Evolutionary conservation across 2,113 vertebrate species (phyloP), one percentile per base, ranked within the genome.

Genomic region (Siniperca chuatsi): DNA sequence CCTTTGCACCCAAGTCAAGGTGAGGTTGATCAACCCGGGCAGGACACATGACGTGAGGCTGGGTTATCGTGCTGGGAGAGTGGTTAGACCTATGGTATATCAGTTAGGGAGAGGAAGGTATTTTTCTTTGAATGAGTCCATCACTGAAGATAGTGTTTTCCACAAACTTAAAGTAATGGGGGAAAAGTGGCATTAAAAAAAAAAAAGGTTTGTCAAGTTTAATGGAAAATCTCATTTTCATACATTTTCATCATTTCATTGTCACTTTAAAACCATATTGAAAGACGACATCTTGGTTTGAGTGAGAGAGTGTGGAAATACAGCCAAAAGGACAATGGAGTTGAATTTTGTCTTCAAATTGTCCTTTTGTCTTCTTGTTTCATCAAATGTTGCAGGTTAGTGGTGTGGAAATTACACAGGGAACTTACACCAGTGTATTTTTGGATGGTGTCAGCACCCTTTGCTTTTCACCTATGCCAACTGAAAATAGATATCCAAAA

Each of bases 401-500:
- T 20, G 35, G 55, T 76, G 75, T 68, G 8, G 4, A 76, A 64
- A 67, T 67, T 7, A 4, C 6, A 58, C 35, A 13, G 60, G 21
- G 7, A 67, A 35, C 13, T 61, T 37, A 44, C 13, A 46, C 42
- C 6, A 62, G 54, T 25, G 72, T 79, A 57, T 79, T 68, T 82
- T 50, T 82, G 58, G 44, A 64, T 71, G 8, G 8, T 23, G 48
- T 58, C 70, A 70, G 48, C 55, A 77, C 7, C 29, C 20, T 58
- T 58, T 65, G 42, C 35, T 72, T 50, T 78, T 37, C 54, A 75
- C 46, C 55, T 35, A 48, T 79, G 61, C 66, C 44, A 75, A 55
- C 13, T 68, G 46, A 78, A 74, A 82, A 40, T 29, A 79, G 67
- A 72, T 18, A 13, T 33, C 52, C 74, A 61, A 35, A 73, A 16